Conservation (phyloP, 2,113 vertebrate species). For the Crotalus viridis region DNA sequence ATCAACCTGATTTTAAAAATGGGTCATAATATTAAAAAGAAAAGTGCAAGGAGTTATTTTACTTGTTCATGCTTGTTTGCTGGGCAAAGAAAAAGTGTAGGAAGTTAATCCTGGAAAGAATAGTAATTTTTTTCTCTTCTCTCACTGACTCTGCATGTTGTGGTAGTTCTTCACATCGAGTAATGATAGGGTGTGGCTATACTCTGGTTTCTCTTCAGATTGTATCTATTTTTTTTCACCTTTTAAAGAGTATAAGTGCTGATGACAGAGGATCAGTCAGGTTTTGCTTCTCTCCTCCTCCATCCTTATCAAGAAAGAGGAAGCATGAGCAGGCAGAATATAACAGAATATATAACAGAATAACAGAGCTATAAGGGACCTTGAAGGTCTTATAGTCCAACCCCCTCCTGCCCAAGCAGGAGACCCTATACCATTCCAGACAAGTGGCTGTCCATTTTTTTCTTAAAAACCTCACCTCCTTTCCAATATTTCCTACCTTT, state of each 20-base stretch:
- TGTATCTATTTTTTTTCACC: not conserved
- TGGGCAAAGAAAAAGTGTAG: not conserved
- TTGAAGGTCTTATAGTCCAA: not conserved
- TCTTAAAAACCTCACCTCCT: not conserved
- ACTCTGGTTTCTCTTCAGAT: not conserved
- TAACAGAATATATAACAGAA: not conserved
- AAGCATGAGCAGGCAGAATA: not conserved
- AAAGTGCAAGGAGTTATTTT: not conserved
- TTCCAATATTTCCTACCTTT: not conserved
- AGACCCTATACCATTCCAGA: not conserved
- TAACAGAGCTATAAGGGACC: not conserved
- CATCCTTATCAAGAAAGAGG: not conserved
- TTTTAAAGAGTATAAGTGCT: not conserved
- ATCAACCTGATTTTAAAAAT: not conserved
- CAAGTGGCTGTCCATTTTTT: not conserved
- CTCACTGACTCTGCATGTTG: not conserved
- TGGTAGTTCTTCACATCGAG: not conserved
- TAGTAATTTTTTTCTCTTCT: not conserved
- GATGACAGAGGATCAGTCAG: not conserved
- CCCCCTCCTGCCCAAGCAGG: not conserved
- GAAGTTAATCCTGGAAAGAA: not conserved
- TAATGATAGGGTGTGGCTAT: not conserved
- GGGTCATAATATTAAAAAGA: not conserved
- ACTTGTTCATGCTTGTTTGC: not conserved
- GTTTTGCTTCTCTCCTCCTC: not conserved